Evolutionary conservation across 2,888 invertebrate genomes (phyloP), one percentile per base, ranked within the genome.

Genomic region (Oscheius sp.): DNA sequence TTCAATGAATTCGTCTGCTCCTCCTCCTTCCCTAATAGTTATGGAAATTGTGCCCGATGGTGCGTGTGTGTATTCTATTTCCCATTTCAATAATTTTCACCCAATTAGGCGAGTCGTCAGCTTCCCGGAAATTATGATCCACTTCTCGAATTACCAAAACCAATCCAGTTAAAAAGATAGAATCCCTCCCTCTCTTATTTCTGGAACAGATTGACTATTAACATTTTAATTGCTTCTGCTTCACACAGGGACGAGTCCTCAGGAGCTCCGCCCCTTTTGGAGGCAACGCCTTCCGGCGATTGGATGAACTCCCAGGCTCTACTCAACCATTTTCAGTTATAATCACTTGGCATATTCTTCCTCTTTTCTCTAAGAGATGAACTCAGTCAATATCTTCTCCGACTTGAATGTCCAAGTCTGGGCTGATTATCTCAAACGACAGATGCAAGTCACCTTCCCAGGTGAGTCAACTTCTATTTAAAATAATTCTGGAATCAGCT

Each of bases 351-450:
- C 37, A 42, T 15, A 6, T 12, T 42, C 17, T 42, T 42, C 3
- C 12, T 42, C 17, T 42, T 42, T 42, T 42, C 42, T 42, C 17
- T 42, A 39, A 20, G 25, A 27, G n/a, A 61, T 61, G 61, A 45
- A 61, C 42, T 17, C 61, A 8, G 31, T 27, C 29, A 29, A 42
- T 17, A 42, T 61, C 61, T 68, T 68, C 48, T 29, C 23, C 33
- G 52, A 61, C 20, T 23, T 61, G 15, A 33, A 64, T 23, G 53
- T 69, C 2, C 69, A 69, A 53, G 64, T 78, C 20, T 79, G 79
- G 79, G 71, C 50, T 25, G 79, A 79, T 55, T 78, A 73, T 48
- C 76, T 74, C 72, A 79, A 79, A 37, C 69, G 72, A 10, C 75
- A 77, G 33, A 46, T 34, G 6, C 58, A 61, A 27, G n/a, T n/a